Base-by-base conservation (phyloP, 1,140 invertebrate species). In the Trinorchestia longiramus region DNA sequence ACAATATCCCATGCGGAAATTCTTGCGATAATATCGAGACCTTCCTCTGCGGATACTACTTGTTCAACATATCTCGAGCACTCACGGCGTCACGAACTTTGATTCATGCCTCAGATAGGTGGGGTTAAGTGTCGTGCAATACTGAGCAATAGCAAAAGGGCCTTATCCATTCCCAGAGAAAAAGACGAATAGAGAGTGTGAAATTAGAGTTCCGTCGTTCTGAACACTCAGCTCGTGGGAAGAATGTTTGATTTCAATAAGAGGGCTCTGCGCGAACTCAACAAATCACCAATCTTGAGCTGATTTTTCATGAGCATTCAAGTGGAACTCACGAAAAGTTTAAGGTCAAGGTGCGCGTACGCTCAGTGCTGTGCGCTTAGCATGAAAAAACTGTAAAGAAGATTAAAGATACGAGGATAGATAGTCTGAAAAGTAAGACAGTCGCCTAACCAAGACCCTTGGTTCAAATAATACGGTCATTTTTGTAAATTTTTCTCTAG, bases 41-140 rank as follows among this genome's bases (percentile, higher is more conserved):
- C 92, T 94, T 94, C 92, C 43, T 45, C 92, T 94, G 43, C 44
- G 92, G 92, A 94, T 94, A 94, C 92, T 94, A 94, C 92, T 94
- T 94, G 92, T 94, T 94, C 92, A 94, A 94, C 92, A 94, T 94
- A 94, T 94, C 92, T 94, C 92, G 92, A 94, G 92, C 92, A 94
- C 92, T 94, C 43, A 94, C 92, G 92, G 92, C 92, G 43, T 94
- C 92, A 94, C 92, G 92, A 94, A 47, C 17, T 47, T 40, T 94
- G 92, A 94, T 94, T 94, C 92, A 94, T 94, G 92, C 40, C 44
- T 44, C 6, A 45, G 92, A 94, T 94, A 94, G 43, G 92, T 8
- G 44, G 43, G 92, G 92, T 44, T 94, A 47, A 94, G 92, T 94
- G 92, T 47, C 43, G 92, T 94, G 92, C 92, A 19, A n/a, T 94